Conservation (phyloP, 2,113 vertebrate species). For the Saimiri boliviensis region DNA sequence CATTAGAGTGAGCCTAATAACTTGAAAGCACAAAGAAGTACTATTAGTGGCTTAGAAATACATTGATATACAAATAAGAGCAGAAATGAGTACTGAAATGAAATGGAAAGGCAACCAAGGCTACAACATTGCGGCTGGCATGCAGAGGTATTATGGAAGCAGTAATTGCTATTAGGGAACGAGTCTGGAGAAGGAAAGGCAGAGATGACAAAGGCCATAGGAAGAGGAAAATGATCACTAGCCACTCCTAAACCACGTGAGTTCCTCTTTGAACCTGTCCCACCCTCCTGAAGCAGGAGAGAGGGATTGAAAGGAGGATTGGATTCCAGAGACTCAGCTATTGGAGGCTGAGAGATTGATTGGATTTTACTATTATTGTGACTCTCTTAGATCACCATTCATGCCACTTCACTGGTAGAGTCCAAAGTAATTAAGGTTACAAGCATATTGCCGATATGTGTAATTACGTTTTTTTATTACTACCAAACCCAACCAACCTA, state of each 20-base stretch:
- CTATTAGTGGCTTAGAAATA: conserved; percentile 50
- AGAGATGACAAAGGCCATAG: background rate
- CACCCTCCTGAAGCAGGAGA: background rate
- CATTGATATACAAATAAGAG: conserved; percentile 28
- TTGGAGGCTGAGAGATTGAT: background rate
- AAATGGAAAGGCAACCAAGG: conserved; percentile 6
- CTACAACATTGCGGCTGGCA: background rate
- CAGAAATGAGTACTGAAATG: background rate
- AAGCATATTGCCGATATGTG: background rate
- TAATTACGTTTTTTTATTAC: conserved; percentile 4
- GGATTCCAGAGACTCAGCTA: background rate
- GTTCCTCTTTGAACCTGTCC: background rate
- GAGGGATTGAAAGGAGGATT: background rate
- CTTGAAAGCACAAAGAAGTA: background rate
- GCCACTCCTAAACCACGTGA: background rate
- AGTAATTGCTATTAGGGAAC: background rate
- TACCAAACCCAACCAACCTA: background rate
- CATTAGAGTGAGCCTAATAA: background rate
- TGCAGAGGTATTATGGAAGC: conserved; percentile 27
- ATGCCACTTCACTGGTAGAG: background rate
- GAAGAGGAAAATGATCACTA: conserved; percentile 6
- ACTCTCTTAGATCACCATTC: background rate
- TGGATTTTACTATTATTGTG: background rate
- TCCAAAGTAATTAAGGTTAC: background rate
- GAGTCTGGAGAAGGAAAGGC: background rate